phyloP scores from a whole-genome alignment of 2,888 invertebrate species.

The Alsophila aescularia region DNA sequence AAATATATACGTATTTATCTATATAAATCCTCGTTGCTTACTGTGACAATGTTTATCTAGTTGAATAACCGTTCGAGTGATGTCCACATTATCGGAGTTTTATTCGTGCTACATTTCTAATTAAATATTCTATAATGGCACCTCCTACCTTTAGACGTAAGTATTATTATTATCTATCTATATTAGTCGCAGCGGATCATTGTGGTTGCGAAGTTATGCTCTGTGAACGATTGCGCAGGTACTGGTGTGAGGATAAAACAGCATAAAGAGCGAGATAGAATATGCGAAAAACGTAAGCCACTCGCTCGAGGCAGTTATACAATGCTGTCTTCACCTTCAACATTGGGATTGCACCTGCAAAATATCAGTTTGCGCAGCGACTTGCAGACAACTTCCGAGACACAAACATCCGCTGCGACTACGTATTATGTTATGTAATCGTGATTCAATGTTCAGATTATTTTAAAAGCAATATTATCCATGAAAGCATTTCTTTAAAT shows the following conservation, averaged over 20 bases:
- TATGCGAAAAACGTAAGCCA: too few relatives aligned
- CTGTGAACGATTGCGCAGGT: too few relatives aligned
- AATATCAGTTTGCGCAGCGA: too few relatives aligned
- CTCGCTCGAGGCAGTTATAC: too few relatives aligned
- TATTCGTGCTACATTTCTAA: slow-evolving; percentile 34
- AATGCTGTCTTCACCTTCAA: too few relatives aligned
- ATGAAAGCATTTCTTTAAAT: slow-evolving; percentile 61
- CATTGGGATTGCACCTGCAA: too few relatives aligned
- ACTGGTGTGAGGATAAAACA: too few relatives aligned
- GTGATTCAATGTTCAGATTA: slow-evolving; percentile 66
- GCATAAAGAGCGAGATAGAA: too few relatives aligned
- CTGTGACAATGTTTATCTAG: slow-evolving; percentile 54
- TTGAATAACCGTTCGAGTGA: slow-evolving; percentile 40
- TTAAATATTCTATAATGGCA: slow-evolving; percentile 56
- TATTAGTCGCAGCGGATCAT: too few relatives aligned
- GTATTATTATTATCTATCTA: slow-evolving; percentile 61
- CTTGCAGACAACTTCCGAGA: too few relatives aligned
- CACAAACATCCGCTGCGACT: too few relatives aligned
- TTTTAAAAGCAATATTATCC: slow-evolving; percentile 65
- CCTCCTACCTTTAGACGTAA: slow-evolving; percentile 67
- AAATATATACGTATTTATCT: slow-evolving; percentile 46
- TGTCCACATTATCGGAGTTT: slow-evolving; percentile 44
- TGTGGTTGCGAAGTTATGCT: too few relatives aligned
- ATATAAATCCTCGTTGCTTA: slow-evolving; percentile 71
- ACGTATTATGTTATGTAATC: slow-evolving; percentile 60